Base-by-base conservation (phyloP, 2,888 invertebrate species). In the Drosophila maculinotata region DNA sequence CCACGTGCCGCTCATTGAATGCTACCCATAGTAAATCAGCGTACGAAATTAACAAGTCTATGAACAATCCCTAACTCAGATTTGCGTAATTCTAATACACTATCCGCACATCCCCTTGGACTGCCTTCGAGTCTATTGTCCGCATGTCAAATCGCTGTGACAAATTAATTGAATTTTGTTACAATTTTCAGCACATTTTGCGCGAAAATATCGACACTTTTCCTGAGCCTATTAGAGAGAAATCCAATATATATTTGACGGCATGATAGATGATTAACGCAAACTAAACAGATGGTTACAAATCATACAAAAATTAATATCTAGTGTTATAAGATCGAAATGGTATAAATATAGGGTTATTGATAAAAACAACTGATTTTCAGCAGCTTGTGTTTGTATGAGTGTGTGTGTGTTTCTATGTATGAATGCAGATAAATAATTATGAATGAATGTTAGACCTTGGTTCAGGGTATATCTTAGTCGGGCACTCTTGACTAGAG, bases 161-260 rank as follows among this genome's bases (percentile, higher is more conserved):
- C 83, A 79, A 83, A 86, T 79, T 86, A 75, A 83, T 88, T 83
- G 69, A 47, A 70, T 69, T 83, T 69, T 38, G 79, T 9, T 59
- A 65, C 69, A 56, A 74, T 70, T 72, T 74, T 53, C 12, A 35
- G 35, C 52, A 66, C 31, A 54, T 71, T 82, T 72, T 54, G 20
- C 63, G 20, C 57, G n/a, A 48, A 69, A 62, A 54, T 45, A 35
- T 66, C 48, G 63, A 53, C 64, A 49, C 35, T 45, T 47, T 51
- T 48, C 31, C 31, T 33, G 28, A 52, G 31, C 39, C 45, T 53
- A 71, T 75, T 81, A 71, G 41, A 51, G 36, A n/a, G 28, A 59
- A 64, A 71, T 56, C 4, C 60, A 84, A 87, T 74, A 80, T 68
- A 56, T 66, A 75, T 72, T 57, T 31, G 20, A 56, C 36, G 45